Conservation (phyloP, 1,140 invertebrate species). For the Bemisia tabaci region DNA sequence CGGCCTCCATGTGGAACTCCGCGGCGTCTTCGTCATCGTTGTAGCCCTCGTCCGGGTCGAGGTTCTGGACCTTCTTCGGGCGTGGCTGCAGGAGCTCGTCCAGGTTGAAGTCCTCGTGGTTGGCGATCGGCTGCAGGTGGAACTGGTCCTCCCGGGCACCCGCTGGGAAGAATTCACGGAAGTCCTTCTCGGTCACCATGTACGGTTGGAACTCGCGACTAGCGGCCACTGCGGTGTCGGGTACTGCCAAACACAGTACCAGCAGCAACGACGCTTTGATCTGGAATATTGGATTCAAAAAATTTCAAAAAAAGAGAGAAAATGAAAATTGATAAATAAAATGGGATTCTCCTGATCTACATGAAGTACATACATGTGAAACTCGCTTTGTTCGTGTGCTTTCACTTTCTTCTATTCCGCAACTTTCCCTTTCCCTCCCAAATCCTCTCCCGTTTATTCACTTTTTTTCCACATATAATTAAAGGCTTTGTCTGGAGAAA, state of each 20-base stretch:
- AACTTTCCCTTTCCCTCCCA: too few species aligned
- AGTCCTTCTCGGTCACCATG: neutral
- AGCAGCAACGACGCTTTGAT: neutral
- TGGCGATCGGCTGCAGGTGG: neutral
- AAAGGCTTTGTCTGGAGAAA: too few species aligned
- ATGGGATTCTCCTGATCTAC: too few species aligned
- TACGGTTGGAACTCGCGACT: neutral
- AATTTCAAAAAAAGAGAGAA: too few species aligned
- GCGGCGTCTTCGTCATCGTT: neutral
- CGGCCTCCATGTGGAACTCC: neutral
- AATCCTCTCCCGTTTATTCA: too few species aligned
- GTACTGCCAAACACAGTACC: neutral
- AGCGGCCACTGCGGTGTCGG: neutral
- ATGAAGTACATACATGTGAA: too few species aligned
- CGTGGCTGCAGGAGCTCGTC: neutral
- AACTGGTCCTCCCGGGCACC: neutral
- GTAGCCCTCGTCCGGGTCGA: neutral
- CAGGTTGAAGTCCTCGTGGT: neutral
- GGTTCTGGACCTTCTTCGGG: neutral
- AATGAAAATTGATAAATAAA: too few species aligned
- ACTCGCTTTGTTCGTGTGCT: too few species aligned
- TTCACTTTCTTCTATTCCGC: too few species aligned
- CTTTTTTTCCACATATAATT: too few species aligned
- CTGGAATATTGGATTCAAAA: neutral
- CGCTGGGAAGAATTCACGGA: neutral